Base-by-base conservation (phyloP, 2,113 vertebrate genomes). In the Picathartes gymnocephalus region DNA sequence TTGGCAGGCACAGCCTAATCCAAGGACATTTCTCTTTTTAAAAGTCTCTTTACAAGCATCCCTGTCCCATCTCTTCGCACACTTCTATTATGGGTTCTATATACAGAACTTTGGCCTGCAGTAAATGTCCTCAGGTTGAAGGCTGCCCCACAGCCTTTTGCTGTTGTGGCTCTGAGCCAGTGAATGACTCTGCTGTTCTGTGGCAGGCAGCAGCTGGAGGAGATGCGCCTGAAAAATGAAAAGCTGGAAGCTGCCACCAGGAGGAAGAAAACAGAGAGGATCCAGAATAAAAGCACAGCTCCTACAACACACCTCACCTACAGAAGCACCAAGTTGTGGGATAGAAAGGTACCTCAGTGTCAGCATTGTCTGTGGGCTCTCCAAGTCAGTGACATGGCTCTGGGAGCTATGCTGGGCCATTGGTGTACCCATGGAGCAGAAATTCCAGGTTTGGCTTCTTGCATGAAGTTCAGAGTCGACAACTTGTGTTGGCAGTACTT, bases 131-230 rank as follows among this genome's bases (percentile, higher is more conserved):
- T 62, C 2, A 2, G 37, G 45, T 28, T 17, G 27, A 88, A 81
- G 44, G 40, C 40, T 88, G 57, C 28, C 5, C 9, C 48, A 54
- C 3, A 76, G 30, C 42, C 62, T 60, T 47, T 60, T 60, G n/a
- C 44, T 69, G 0, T 24, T 37, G 12, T 12, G 42, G n/a, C 53
- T 80, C 21, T 30, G 77, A 82, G 39, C 31, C 35, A 58, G 13
- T 61, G 50, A 70, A 76, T 56, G 50, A 88, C 60, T 23, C 60
- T 9, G 5, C 70, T 90, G 35, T 96, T 77, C 78, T 54, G 54
- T 53, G 40, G 60, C 95, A 98, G 98, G 97, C 98, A 98, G 70
- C 98, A 98, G 27, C 95, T 98, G 85, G 98, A 98, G 90, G 97
- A 97, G 94, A 98, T 98, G 39, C 96, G 97, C 33, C 85, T 97